Evolutionary conservation across 2,888 invertebrate genomes (phyloP), one percentile per base, ranked within the genome.

Genomic region (Masnerella sp.): DNA sequence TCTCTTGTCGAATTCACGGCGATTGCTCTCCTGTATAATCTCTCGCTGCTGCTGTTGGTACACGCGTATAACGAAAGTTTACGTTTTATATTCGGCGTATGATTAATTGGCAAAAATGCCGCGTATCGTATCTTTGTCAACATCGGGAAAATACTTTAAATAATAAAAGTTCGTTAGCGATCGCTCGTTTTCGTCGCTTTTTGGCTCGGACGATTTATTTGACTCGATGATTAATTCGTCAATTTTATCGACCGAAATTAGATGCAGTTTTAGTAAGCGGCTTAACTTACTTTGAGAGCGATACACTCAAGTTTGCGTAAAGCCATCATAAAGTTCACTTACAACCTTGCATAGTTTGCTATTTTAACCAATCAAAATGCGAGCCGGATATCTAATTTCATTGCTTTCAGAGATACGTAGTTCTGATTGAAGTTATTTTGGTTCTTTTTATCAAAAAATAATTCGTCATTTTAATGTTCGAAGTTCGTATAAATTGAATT

Each of bases 61-160:
- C 43, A 12, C 22, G 62, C 68, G 43, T 8, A 49, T 20, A 52
- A 14, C 43, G 34, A 42, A 43, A 17, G 42, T 64, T 59, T 68
- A 45, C 45, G 59, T 68, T 70, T 62, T 32, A 28, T 56, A 34
- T 17, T n/a, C 28, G 30, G 38, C 25, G 56, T 70, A 64, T 58
- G 70, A 71, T 64, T 42, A 71, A 71, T 64, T 64, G 56, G 51
- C 20, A 64, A 64, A 64, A 71, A 64, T 42, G 38, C 45, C 42
- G 40, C 5, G 36, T 30, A 18, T 58, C 15, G 34, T 58, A 67
- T 49, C 32, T 32, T 67, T 34, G 32, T 20, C 49, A 51, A 34
- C 51, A 20, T 34, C 22, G 34, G 40, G 8, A 30, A 54, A 54
- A 64, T 54, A 45, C 36, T 64, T 64, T 42, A 52, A 52, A 52